Base-by-base conservation (phyloP, 2,888 invertebrate species). In the Sepioteuthis lessoniana region DNA sequence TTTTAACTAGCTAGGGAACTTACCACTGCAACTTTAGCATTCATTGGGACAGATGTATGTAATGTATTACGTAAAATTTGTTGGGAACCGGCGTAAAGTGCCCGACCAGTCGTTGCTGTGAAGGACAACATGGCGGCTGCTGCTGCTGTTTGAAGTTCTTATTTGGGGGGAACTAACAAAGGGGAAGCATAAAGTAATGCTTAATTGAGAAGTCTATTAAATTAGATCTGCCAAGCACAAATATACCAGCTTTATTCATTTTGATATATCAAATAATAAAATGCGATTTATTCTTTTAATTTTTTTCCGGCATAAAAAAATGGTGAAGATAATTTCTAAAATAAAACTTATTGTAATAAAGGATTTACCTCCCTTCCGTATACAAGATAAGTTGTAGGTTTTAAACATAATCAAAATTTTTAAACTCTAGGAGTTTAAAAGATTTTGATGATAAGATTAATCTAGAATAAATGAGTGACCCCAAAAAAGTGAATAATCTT, bases 1-100 rank as follows among this genome's bases (percentile, higher is more conserved):
- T 76, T 35, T 76, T 35, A 76, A n/a, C n/a, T 16, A 35, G 10
- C 8, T 76, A 19, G 19, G 47, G 47, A 38, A 92, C 92, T 92
- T 92, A 92, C 92, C 38, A 92, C 92, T 7, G 92, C 92, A 46
- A 92, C 92, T 92, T 92, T 92, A 31, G 92, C 46, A 38, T 92
- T 47, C n/a, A 47, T n/a, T 10, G 42, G 92, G 47, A 92, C 47
- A 3, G 92, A n/a, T 16, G 46, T 92, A 28, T 47, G 47, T 35
- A 76, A 35, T 37, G 92, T 46, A 31, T 42, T 92, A 46, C 92
- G 92, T 31, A 92, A 10, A 92, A 92, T 25, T 47, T 42, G 46
- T n/a, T 92, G 42, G 16, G 92, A 92, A 46, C 92, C 92, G 92
- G 92, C 92, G 92, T 46, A 92, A 31, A 92, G 92, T 31, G 92